Evolutionary conservation across 1,140 invertebrate genomes (phyloP).

Genomic region (Palaemon carinicauda): DNA sequence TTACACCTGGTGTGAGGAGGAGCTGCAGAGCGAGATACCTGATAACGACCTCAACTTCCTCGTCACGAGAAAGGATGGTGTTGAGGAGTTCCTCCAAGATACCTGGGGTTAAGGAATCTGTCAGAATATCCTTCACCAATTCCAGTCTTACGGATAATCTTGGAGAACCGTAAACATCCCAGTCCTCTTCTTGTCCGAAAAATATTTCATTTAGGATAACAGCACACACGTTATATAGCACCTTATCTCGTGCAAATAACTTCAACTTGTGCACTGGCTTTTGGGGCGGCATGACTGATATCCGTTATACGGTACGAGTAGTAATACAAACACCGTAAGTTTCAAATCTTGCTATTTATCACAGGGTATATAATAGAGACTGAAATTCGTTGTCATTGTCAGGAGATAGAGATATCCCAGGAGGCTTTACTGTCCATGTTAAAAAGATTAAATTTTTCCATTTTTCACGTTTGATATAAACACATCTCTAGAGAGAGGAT

Average conservation of each 20-base stretch:
- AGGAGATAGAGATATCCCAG: too few species aligned
- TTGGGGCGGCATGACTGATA: slow-evolving; percentile 21
- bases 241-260: slow-evolving; percentile 34
- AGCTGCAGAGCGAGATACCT: slow-evolving; percentile 36
- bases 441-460: too few species aligned
- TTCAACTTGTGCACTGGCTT: slow-evolving; percentile 15
- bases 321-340: background rate
- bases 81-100: slow-evolving; percentile 40
- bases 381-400: too few species aligned
- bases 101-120: slow-evolving; percentile 4
- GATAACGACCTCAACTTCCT: slow-evolving; percentile 24
- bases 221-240: slow-evolving; percentile 33
- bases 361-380: background rate
- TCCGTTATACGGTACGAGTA: background rate
- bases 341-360: background rate
- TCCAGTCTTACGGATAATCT: slow-evolving; percentile 35
- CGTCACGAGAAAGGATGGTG: slow-evolving; percentile 33
- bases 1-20: slow-evolving; percentile 30
- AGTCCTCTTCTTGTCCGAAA: slow-evolving; percentile 40
- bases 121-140: slow-evolving; percentile 22
- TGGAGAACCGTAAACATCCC: slow-evolving; percentile 18
- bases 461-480: too few species aligned
- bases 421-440: too few species aligned
- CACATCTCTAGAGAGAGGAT: too few species aligned
- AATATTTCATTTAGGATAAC: slow-evolving; percentile 44